Conservation (phyloP, 2,113 vertebrate genomes). For the Cichladusa arquata region DNA sequence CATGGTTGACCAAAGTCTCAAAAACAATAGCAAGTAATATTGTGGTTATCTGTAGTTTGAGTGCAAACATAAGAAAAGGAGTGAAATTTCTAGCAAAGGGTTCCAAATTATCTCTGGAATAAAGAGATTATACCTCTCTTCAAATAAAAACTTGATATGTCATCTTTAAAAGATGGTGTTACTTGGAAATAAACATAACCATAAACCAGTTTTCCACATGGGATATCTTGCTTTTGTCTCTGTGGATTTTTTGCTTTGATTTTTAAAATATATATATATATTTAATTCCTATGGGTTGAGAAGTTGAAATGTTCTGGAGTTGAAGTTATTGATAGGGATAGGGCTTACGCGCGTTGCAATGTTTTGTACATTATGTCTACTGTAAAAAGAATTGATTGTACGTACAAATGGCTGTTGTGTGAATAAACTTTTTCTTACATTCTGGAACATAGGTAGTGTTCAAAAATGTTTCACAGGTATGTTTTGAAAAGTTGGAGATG, state of each 20-base stretch:
- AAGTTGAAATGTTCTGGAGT: conserved; percentile 57
- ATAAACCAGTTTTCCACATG: conserved; percentile 47
- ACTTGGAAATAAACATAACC: conserved; percentile 32
- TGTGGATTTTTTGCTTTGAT: conserved; percentile 49
- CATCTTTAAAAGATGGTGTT: conserved; percentile 64
- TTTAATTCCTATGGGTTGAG: conserved; percentile 59
- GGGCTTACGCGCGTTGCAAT: conserved; percentile 57
- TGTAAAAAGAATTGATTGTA: conserved; percentile 73
- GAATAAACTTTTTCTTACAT: conserved; percentile 75
- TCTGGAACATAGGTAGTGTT: conserved; percentile 55
- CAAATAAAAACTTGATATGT: conserved; percentile 32
- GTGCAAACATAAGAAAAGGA: conserved; percentile 18
- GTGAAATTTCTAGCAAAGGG: neutral
- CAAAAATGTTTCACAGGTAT: conserved; percentile 41
- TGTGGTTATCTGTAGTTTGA: conserved; percentile 13
- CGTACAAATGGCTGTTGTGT: conserved; percentile 68
- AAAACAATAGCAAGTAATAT: neutral
- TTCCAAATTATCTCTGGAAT: conserved; percentile 41
- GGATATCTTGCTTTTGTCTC: conserved; percentile 56
- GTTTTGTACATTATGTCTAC: conserved; percentile 69
- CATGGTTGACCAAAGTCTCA: conserved; percentile 4
- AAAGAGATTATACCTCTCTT: conserved; percentile 26
- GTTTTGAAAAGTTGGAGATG: neutral
- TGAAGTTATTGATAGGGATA: conserved; percentile 52
- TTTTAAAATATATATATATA: conserved; percentile 43